Percentiles rank a stretch among this genome's conserved stretches.
These are phyloP conservation scores for Pelagia noctiluca DNA, from an alignment of 30 jellyfish, hydroid and myxozoan species.

Conservation along the genomic window DNA sequence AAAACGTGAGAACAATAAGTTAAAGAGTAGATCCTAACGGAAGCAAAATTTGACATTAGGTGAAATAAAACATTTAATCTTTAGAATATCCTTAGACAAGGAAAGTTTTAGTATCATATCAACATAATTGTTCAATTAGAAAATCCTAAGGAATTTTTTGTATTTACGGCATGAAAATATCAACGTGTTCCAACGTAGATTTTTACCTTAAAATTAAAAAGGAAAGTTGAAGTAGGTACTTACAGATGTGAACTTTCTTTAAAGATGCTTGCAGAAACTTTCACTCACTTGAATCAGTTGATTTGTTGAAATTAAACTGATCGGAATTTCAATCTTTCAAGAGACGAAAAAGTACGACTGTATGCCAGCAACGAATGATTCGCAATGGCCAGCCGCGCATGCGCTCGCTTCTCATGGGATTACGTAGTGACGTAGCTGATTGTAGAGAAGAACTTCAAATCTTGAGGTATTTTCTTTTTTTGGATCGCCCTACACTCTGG, in stretches of 20 bases:
- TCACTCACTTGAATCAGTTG: slow-evolving; percentile 5
- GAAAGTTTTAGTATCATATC: neutral
- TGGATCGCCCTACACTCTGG: too few relatives aligned
- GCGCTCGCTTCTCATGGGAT: slow-evolving; percentile 3
- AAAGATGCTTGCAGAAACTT: slow-evolving; percentile 1
- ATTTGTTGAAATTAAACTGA: neutral
- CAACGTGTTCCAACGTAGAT: neutral
- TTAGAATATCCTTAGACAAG: neutral
- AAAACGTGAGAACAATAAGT: neutral
- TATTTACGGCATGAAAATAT: slow-evolving; percentile 1
- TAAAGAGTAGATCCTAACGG: neutral
- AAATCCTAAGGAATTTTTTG: too few relatives aligned
- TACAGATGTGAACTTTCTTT: neutral
- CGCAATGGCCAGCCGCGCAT: slow-evolving; percentile 9
- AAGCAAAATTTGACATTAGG: neutral
- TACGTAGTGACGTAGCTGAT: too few relatives aligned
- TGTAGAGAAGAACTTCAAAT: neutral
- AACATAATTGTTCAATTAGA: neutral
- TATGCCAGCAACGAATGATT: neutral
- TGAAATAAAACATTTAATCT: neutral
- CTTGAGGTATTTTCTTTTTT: too few relatives aligned
- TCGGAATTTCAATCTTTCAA: neutral
- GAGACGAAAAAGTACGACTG: neutral
- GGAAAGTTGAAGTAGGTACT: neutral
- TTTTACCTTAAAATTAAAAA: neutral